phyloP scores from a whole-genome alignment of 2,797 vertebrate genomes.

The Gadopsis marmoratus region DNA sequence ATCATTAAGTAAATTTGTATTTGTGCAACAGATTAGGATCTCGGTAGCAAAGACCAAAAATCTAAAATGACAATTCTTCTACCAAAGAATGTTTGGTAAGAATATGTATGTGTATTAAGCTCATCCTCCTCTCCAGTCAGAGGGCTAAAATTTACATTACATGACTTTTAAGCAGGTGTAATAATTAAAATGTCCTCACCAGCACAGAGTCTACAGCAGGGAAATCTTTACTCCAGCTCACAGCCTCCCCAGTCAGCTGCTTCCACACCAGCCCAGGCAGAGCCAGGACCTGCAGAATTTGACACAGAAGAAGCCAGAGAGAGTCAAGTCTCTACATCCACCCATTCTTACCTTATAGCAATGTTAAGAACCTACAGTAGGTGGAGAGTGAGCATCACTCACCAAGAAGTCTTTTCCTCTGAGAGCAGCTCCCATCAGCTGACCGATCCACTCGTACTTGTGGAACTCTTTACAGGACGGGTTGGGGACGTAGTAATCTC shows the following conservation, averaged over 20 bases:
- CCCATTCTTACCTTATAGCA: not conserved
- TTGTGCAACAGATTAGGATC: not conserved
- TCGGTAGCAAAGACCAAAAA: not conserved
- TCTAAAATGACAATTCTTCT: not conserved
- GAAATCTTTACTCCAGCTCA: slow-evolving; percentile 97
- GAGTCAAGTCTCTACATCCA: not conserved
- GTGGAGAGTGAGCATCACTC: slow-evolving; percentile 54
- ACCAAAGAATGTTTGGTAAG: not conserved
- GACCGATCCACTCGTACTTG: slow-evolving; percentile 97
- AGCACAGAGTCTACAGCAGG: slow-evolving; percentile 95
- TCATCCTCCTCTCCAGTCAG: not conserved
- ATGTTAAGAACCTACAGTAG: not conserved
- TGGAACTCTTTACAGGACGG: slow-evolving; percentile 95
- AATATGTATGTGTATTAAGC: not conserved
- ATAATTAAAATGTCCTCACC: slow-evolving; percentile 83
- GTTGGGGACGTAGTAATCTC: slow-evolving; percentile 97
- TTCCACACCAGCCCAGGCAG: slow-evolving; percentile 98
- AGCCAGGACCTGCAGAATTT: slow-evolving; percentile 89
- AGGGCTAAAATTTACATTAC: not conserved
- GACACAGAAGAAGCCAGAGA: slow-evolving; percentile 14
- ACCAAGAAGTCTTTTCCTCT: slow-evolving; percentile 98
- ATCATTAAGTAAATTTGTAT: not conserved
- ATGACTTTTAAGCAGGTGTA: not conserved
- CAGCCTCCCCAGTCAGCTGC: slow-evolving; percentile 94
- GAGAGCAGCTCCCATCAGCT: slow-evolving; percentile 97